phyloP scores from a whole-genome alignment of 2,797 vertebrate genomes.

The Xiphorhynchus erythropygius region DNA sequence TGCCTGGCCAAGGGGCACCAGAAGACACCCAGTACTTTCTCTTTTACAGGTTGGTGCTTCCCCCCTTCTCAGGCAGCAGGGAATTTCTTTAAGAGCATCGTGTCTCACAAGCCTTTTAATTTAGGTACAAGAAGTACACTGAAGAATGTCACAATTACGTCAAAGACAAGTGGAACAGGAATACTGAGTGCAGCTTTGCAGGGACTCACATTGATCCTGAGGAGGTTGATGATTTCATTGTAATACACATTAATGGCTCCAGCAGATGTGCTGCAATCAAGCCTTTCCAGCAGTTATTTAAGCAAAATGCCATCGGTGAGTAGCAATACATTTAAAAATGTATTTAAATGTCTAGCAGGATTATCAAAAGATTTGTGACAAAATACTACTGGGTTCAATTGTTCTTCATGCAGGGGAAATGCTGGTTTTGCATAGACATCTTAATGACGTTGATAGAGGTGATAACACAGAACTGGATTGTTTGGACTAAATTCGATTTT shows the following conservation, averaged over 20 bases:
- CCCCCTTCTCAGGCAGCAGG: background rate
- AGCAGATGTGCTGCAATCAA: conserved; percentile 61
- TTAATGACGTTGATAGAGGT: background rate
- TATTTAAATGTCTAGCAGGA: background rate
- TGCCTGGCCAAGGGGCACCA: conserved; percentile 55
- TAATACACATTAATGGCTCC: conserved; percentile 66
- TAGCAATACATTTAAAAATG: background rate
- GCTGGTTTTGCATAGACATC: background rate
- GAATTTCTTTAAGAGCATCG: background rate
- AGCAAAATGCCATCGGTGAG: conserved; percentile 72
- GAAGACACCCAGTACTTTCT: conserved; percentile 68
- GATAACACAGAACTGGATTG: background rate
- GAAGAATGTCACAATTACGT: conserved; percentile 63
- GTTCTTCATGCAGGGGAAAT: background rate
- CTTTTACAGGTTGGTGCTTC: conserved; percentile 70
- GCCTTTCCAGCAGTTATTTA: conserved; percentile 66
- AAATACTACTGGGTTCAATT: background rate
- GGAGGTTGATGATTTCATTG: background rate
- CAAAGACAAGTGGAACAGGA: conserved; percentile 33
- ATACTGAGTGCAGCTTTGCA: conserved; percentile 41
- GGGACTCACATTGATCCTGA: conserved; percentile 44
- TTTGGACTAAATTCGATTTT: background rate
- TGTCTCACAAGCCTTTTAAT: background rate
- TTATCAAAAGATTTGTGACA: background rate
- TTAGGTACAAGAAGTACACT: conserved; percentile 52